Percentiles rank a stretch among this genome's conserved stretches.
Evolutionary conservation across 2,797 vertebrate genomes (phyloP).

Genomic region (Sardinella longiceps): DNA sequence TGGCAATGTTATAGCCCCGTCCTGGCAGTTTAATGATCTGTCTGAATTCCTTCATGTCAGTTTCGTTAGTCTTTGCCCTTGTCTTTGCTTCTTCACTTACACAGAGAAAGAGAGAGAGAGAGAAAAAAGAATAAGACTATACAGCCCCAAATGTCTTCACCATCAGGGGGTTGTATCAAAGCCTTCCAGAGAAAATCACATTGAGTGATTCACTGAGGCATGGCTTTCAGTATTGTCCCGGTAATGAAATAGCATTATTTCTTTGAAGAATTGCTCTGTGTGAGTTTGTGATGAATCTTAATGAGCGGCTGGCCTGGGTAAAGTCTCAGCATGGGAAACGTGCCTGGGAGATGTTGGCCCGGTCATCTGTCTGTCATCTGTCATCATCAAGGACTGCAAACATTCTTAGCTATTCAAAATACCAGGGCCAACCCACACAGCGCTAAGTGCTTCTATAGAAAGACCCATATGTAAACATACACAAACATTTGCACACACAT

Average conservation of each 20-base stretch:
- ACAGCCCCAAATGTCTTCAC: neutral
- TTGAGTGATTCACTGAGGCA: conserved; percentile 31
- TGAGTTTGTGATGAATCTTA: conserved; percentile 63
- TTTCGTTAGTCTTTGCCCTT: conserved; percentile 3
- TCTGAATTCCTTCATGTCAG: neutral
- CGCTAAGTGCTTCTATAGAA: neutral
- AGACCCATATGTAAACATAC: conserved; percentile 18
- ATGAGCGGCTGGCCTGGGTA: conserved; percentile 58
- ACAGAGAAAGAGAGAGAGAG: conserved; percentile 30
- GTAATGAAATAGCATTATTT: conserved; percentile 59
- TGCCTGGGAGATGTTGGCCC: conserved; percentile 49
- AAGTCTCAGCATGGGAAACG: conserved; percentile 62
- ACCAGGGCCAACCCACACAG: neutral
- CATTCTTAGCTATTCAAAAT: neutral
- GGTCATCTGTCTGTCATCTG: conserved; percentile 58
- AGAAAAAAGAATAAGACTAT: conserved; percentile 45
- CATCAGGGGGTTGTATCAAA: neutral
- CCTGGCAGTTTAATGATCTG: neutral
- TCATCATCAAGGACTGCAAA: conserved; percentile 54
- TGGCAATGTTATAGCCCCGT: neutral
- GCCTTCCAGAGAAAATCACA: neutral
- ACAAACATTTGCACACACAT: conserved; percentile 29
- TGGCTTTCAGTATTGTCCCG: conserved; percentile 43
- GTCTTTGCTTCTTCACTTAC: neutral
- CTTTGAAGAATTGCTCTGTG: conserved; percentile 60